Percentiles rank a stretch among this genome's conserved stretches.
Conservation (phyloP, 2,113 vertebrate genomes). For the Guaruba guarouba region DNA sequence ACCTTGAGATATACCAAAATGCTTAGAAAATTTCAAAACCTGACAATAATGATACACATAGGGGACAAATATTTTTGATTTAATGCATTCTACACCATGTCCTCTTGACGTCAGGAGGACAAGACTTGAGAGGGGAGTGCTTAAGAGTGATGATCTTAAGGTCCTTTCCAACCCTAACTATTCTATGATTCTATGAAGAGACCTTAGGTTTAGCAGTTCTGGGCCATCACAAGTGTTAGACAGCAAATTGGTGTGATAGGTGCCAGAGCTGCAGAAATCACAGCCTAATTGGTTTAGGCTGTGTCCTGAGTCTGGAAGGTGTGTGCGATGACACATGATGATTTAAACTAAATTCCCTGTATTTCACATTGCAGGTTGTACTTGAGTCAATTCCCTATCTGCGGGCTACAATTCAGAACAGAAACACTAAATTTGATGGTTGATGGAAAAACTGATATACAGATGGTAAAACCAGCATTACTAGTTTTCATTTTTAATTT, state of each 20-base stretch:
- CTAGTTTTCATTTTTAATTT: background rate
- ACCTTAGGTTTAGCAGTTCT: background rate
- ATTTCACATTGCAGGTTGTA: background rate
- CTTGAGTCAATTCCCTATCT: background rate
- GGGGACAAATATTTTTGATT: background rate
- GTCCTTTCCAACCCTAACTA: too few relatives aligned
- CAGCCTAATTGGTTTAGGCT: background rate
- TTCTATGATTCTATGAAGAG: background rate
- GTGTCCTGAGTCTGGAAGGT: background rate
- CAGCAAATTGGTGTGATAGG: background rate
- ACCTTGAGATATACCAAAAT: background rate
- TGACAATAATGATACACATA: rapidly evolving
- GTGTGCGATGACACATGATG: background rate
- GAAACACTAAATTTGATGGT: background rate
- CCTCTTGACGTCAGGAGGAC: background rate
- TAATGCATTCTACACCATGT: background rate
- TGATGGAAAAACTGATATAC: background rate
- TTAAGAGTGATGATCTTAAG: background rate
- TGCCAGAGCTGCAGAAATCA: background rate
- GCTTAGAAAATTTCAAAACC: background rate
- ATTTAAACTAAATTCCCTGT: background rate
- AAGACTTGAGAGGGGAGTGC: background rate
- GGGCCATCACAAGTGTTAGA: background rate
- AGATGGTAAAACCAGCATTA: background rate
- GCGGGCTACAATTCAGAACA: background rate